Evolutionary conservation across 2,797 vertebrate species (phyloP), one percentile per base, ranked within the genome.

Genomic region (Cheirogaleus major): DNA sequence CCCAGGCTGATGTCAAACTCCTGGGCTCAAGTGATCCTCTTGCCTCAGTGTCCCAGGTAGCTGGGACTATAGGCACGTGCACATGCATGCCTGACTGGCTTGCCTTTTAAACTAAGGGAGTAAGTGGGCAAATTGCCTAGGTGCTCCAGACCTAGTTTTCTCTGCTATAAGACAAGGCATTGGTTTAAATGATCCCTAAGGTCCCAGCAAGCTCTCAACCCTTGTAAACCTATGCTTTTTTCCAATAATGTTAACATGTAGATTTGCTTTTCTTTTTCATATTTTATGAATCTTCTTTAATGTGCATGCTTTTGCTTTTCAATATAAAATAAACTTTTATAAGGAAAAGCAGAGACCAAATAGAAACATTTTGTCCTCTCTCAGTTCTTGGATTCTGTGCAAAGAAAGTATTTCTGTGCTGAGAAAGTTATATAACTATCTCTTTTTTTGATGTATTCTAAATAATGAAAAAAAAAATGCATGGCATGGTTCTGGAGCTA

Each of bases 301-400:
- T 57, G 35, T 86, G 4, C 23, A 14, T 61, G 14, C 82, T 72
- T 69, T 67, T 93, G 22, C 23, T 50, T 96, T 97, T 87, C 65
- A 69, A 83, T 50, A 30, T 73, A 57, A 95, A 80, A 43, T 18
- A 89, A 80, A 73, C 14, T 23, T 93, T 93, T 73, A 69, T 78
- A 95, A 93, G 63, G 11, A 94, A 94, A 94, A 92, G 5, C 35
- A 95, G 14, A 92, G 79, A 84, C 55, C 35, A 87, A 67, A 86
- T 55, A 23, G 35, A 96, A 95, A 84, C 17, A 76, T 35, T 94
- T 84, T 89, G 20, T 70, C 45, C 20, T 92, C 25, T 78, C 23
- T 93, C 52, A 27, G 45, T 15, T 78, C 72, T 48, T 87, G 6
- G 18, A 59, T 78, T 75, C 70, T 80, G 14, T 70, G 72, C 59